A percentile compares a stretch with the other conserved stretches of the same genome.
Conservation (phyloP, 2,113 vertebrate species). For the Orycteropus afer region DNA sequence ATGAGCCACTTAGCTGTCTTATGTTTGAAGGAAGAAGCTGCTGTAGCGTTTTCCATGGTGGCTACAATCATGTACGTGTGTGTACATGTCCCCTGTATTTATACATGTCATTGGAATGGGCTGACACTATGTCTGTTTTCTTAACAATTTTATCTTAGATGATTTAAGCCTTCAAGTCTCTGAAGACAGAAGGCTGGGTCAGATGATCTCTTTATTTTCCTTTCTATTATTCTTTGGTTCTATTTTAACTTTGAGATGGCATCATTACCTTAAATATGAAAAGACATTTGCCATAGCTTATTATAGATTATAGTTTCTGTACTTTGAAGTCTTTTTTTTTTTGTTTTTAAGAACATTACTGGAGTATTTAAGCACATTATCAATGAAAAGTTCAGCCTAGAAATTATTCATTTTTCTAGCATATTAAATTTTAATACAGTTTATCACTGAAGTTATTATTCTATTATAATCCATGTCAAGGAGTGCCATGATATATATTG, state of each 20-base stretch:
- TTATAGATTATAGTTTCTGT: slow-evolving; percentile 46
- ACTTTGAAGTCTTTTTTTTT: slow-evolving; percentile 20
- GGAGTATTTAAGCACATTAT: slow-evolving; percentile 47
- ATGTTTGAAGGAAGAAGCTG: slow-evolving; percentile 12
- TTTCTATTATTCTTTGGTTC: slow-evolving; percentile 55
- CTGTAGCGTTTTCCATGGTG: not conserved
- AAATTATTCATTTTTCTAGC: slow-evolving; percentile 51
- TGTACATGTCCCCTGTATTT: not conserved
- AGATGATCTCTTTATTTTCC: slow-evolving; percentile 56
- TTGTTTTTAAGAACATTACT: slow-evolving; percentile 37
- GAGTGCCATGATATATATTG: not conserved
- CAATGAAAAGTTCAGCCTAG: slow-evolving; percentile 32
- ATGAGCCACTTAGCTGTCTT: not conserved
- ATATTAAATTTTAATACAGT: slow-evolving; percentile 36
- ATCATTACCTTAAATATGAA: slow-evolving; percentile 58
- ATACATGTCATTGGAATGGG: not conserved
- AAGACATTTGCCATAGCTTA: slow-evolving; percentile 45
- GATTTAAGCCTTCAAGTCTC: slow-evolving; percentile 34
- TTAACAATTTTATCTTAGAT: slow-evolving; percentile 4
- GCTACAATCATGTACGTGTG: not conserved
- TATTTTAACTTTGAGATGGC: slow-evolving; percentile 52
- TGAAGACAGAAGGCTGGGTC: not conserved
- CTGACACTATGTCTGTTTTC: slow-evolving; percentile 16
- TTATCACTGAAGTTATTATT: slow-evolving; percentile 45
- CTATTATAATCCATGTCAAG: slow-evolving; percentile 22